Base-by-base conservation (phyloP, 2,797 vertebrate genomes). In the Apogon talboti region DNA sequence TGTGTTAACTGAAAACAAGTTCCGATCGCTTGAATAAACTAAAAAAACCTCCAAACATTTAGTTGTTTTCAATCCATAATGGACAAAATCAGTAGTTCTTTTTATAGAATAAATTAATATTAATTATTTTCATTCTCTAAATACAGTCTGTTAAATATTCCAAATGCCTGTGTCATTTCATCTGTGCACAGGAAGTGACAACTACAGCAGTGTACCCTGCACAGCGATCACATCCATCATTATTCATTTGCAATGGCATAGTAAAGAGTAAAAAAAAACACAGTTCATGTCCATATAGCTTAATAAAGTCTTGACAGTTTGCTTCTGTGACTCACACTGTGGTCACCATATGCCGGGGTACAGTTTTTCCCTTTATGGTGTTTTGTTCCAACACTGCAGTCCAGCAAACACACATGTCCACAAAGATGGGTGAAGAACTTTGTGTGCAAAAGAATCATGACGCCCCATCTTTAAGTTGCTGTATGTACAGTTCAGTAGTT, bases 51-150 rank as follows among this genome's bases (percentile, higher is more conserved):
- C 79, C 59, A 87, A 81, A 81, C 81, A 92, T 86, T 87, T 92
- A 89, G 83, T 92, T 91, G 88, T 88, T 94, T 87, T 89, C 89
- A 83, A 92, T 93, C 92, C 76, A 86, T 78, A 90, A 83, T 2
- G 71, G 82, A 90, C 62, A 83, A 91, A 86, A 91, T 92, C 67
- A 94, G 93, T 92, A 93, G 91, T 93, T 93, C 83, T 59, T 84
- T 84, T 86, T 92, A 95, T 95, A 95, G 94, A 98, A 98, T 98
- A 98, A 98, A 97, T 98, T 98, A 98, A 96, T 96, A 97, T 95
- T 95, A 96, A 94, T 95, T 95, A 85, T 83, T 85, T 86, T 78
- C 78, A 92, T 94, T 97, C 92, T 95, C 89, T 91, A 91, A 89
- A 95, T 95, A 94, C 95, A 96, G 95, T 93, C 82, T 95, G 95